Conservation (phyloP, 2,888 invertebrate species). For the Oxystoma pomonae region DNA sequence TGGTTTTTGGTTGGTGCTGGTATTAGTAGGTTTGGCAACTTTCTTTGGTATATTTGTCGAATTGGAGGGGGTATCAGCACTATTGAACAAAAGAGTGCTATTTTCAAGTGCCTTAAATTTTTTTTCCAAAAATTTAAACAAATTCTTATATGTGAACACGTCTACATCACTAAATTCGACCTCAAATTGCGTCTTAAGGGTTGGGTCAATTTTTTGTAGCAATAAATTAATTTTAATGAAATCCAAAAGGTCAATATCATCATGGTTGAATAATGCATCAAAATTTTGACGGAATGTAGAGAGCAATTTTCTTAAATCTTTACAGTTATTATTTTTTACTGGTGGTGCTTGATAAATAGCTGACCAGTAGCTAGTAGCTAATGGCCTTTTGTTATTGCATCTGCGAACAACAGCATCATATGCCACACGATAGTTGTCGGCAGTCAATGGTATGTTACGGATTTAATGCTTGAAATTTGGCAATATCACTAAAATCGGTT, state of each 20-base stretch:
- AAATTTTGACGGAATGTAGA: background rate
- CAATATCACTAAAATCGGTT: background rate
- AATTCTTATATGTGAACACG: background rate
- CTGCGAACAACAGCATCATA: background rate
- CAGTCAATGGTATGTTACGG: background rate
- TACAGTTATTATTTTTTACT: background rate
- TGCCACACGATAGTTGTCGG: background rate
- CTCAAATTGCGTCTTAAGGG: conserved; percentile 1
- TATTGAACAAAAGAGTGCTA: background rate
- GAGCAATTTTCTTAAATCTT: background rate
- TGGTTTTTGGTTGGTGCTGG: background rate
- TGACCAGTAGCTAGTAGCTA: background rate
- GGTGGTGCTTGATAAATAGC: background rate
- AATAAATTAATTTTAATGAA: conserved; percentile 1
- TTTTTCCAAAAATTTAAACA: conserved; percentile 1
- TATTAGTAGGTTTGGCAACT: background rate
- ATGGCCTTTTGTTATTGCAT: background rate
- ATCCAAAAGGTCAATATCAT: background rate
- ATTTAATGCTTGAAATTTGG: conserved; percentile 1
- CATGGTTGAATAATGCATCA: background rate
- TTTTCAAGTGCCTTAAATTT: conserved; percentile 3
- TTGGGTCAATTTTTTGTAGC: conserved; percentile 1
- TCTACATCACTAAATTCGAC: background rate
- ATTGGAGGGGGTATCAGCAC: background rate
- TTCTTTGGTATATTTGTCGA: background rate